These are phyloP conservation scores for Drosophila histrio DNA, from an alignment of 2,888 invertebrate species.

Conservation along the genomic window DNA sequence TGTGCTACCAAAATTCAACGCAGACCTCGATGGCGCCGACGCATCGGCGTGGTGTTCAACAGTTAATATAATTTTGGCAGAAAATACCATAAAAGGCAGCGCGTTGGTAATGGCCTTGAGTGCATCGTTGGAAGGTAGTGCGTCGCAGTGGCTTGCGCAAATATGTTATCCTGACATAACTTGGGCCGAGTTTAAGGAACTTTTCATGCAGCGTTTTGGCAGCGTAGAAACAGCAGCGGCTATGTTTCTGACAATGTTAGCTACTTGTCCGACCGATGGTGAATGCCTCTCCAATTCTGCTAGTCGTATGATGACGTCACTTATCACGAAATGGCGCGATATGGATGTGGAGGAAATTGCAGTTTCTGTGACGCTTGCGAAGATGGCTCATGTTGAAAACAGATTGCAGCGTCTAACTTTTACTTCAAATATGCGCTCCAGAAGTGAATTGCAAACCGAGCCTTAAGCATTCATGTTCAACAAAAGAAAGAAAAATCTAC, in stretches of 20 bases:
- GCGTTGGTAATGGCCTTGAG: background rate
- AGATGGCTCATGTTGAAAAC: slow-evolving; percentile 19
- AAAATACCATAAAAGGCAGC: background rate
- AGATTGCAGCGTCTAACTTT: slow-evolving; percentile 40
- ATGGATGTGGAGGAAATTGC: slow-evolving; percentile 29
- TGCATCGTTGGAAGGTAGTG: background rate
- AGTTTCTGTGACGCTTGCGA: slow-evolving; percentile 24
- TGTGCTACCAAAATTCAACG: background rate
- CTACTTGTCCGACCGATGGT: slow-evolving; percentile 22
- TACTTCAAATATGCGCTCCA: slow-evolving; percentile 28
- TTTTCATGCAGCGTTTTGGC: slow-evolving; percentile 22
- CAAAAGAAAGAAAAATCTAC: slow-evolving; percentile 4
- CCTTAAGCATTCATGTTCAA: no score
- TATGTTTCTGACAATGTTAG: slow-evolving; percentile 23
- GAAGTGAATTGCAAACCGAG: slow-evolving; percentile 23
- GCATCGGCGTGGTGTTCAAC: no score
- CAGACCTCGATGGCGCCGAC: background rate
- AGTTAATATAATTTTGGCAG: no score
- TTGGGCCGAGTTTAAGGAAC: slow-evolving; percentile 2
- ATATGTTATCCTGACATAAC: no score
- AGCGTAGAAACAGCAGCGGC: slow-evolving; percentile 24
- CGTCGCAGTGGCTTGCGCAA: no score
- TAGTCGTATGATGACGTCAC: slow-evolving; percentile 26
- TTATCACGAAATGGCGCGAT: no score
- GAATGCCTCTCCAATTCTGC: slow-evolving; percentile 16